Evolutionary conservation across 2,888 invertebrate species (phyloP).

Genomic region (Steinernema hermaphroditum): DNA sequence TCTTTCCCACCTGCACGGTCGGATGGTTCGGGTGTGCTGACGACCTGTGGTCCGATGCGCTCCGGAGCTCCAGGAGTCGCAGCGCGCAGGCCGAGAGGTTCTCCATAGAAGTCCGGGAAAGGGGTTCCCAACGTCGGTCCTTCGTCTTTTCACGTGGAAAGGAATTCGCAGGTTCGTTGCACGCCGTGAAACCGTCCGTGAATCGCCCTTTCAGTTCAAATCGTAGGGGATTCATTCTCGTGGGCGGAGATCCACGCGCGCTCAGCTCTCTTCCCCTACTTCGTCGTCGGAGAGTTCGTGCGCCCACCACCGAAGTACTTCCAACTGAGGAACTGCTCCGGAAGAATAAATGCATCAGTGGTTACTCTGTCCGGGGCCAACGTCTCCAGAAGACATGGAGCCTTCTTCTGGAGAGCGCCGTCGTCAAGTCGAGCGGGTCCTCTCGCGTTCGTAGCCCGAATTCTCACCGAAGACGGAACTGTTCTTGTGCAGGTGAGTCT

Average conservation of each 20-base stretch:
- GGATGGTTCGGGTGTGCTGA: slow-evolving; percentile 18
- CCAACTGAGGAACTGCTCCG: background rate
- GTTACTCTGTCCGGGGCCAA: background rate
- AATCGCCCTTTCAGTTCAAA: background rate
- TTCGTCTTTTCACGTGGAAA: background rate
- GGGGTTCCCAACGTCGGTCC: background rate
- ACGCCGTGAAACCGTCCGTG: too few species aligned
- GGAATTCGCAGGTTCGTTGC: too few species aligned
- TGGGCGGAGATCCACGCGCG: slow-evolving; percentile 24
- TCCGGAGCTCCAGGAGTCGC: background rate
- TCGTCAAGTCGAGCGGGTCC: background rate
- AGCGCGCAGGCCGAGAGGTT: background rate
- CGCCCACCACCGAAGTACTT: background rate
- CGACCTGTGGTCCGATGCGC: background rate
- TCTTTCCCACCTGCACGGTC: background rate
- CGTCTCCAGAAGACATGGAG: background rate
- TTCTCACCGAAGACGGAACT: background rate
- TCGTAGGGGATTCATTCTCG: background rate
- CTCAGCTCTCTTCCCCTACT: slow-evolving; percentile 2
- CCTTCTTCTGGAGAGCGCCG: slow-evolving; percentile 9
- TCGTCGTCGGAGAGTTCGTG: slow-evolving; percentile 21
- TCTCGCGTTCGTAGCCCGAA: background rate
- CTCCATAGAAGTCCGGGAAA: background rate
- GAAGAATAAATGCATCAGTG: background rate
- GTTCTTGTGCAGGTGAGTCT: too few species aligned